Base-by-base conservation (phyloP, 2,888 invertebrate species). In the Phyllotreta cruciferae region DNA sequence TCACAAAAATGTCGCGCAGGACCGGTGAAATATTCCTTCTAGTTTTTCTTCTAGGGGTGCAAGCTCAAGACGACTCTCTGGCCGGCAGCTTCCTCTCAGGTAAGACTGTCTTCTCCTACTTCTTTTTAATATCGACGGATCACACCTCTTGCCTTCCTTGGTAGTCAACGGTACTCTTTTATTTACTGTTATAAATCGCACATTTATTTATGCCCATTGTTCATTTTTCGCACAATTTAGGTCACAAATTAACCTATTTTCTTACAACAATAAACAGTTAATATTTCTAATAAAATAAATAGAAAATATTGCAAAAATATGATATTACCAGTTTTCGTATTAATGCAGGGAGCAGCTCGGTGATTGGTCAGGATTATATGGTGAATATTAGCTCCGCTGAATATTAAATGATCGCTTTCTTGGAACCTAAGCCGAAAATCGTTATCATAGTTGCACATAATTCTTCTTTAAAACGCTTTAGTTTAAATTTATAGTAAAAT, bases 11-110 rank as follows among this genome's bases (percentile, higher is more conserved):
- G 60, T 37, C 14, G 60, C 74, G 73, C 67, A 74, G 74, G 75
- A 73, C 74, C 72, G 68, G 71, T 67, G 63, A 69, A 62, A 63
- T 68, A 56, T 47, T 71, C 64, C 60, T 68, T 66, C 66, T 76
- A 66, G 70, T 66, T 58, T 74, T 76, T 68, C 73, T 73, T 64
- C 66, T 71, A 62, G 74, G 74, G 72, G 78, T 77, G 68, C 70
- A 72, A 66, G 79, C 82, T 67, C 85, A 90, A 82, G 91, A 91
- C 78, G 93, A 92, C 73, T 92, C 92, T 54, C 84, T 93, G 77
- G 90, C 92, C 66, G 90, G 91, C 75, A 91, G 91, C 76, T 90
- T 93, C 80, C 83, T 93, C 60, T 91, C 92, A 82, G 92, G 92
- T 92, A 84, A 45, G 69, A 69, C 55, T 35, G 13, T 55, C 44